These are phyloP conservation scores for Diploscapter pachys DNA, from an alignment of 1,140 invertebrate species.

Conservation along the genomic window DNA sequence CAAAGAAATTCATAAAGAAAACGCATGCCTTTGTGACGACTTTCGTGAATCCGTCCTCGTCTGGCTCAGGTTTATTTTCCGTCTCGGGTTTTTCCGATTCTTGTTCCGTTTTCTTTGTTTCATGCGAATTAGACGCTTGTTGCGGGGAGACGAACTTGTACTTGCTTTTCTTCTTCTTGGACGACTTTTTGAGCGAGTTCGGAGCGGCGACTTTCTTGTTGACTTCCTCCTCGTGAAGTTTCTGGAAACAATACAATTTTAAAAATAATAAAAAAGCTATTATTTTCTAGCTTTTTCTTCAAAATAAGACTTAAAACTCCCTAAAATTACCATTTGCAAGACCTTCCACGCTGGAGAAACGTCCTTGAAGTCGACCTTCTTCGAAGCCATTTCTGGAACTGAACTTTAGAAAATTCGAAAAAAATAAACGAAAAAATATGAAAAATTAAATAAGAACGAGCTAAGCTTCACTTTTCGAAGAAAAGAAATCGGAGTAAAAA, in stretches of 20 bases:
- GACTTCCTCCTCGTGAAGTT: conserved; percentile 19
- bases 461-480: too few species aligned
- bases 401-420: too few species aligned
- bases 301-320: background rate
- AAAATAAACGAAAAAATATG: too few species aligned
- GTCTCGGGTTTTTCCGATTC: conserved; percentile 8
- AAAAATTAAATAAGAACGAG: too few species aligned
- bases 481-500: too few species aligned
- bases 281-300: background rate
- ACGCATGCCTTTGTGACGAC: conserved; percentile 2
- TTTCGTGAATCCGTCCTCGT: conserved; percentile 21
- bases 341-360: conserved; percentile 33
- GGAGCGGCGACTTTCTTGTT: conserved; percentile 1
- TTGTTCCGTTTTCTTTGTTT: conserved; percentile 4
- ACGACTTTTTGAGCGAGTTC: too few species aligned
- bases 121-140: too few species aligned
- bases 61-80: conserved; percentile 7
- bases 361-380: conserved; percentile 24
- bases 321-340: conserved; percentile 21
- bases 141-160: too few species aligned
- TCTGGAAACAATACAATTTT: conserved; percentile 10
- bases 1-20: too few species aligned
- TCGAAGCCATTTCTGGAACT: background rate
- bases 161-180: background rate
- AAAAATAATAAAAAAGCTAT: background rate